Evolutionary conservation across 2,113 vertebrate genomes (phyloP).

Genomic region (Rissa tridactyla): DNA sequence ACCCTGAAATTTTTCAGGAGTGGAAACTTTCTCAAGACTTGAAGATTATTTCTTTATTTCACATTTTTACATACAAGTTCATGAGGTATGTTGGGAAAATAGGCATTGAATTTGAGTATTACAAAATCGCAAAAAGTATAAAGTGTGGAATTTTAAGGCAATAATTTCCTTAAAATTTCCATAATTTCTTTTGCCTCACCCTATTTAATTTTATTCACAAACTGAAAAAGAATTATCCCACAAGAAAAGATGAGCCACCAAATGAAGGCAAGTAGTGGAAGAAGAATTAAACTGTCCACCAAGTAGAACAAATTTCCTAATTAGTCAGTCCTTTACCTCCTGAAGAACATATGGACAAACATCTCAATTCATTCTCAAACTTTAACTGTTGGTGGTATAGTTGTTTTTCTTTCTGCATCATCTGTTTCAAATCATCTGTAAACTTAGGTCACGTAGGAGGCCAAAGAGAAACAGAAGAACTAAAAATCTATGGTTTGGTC

Average conservation of each 20-base stretch:
- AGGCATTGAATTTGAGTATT: not conserved
- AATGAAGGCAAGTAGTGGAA: not conserved
- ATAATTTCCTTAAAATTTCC: not conserved
- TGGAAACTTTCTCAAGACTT: not conserved
- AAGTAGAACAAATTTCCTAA: not conserved
- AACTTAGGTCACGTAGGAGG: not conserved
- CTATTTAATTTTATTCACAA: not conserved
- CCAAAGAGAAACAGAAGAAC: not conserved
- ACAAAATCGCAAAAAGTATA: not conserved
- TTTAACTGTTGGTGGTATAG: constrained; percentile 48
- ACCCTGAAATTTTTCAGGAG: not conserved
- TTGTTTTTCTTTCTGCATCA: constrained; percentile 46
- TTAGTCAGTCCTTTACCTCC: not conserved
- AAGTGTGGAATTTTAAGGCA: not conserved
- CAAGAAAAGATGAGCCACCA: not conserved
- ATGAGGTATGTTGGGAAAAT: not conserved
- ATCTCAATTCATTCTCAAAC: not conserved
- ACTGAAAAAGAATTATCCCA: not conserved
- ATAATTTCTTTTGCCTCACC: not conserved
- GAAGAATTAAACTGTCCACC: not conserved
- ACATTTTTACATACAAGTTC: not conserved
- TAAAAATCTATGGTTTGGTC: not conserved
- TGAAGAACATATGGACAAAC: constrained; percentile 4
- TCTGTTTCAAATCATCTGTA: constrained; percentile 50
- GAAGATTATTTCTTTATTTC: not conserved